Conservation (phyloP, 30 jellyfish, hydroid and myxozoan genomes). For the Sanderia malayensis region DNA sequence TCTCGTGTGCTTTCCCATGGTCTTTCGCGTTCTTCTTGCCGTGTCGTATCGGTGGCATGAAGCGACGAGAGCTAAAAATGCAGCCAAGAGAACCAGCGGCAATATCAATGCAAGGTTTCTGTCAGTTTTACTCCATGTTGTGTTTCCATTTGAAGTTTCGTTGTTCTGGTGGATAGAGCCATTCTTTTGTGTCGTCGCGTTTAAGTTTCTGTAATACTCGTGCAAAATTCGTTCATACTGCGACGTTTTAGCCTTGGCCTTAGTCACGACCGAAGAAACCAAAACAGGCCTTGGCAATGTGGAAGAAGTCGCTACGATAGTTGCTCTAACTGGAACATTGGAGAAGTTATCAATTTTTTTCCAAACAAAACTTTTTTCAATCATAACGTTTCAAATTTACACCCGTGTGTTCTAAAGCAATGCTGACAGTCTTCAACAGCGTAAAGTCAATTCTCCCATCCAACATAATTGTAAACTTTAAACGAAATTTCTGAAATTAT, state of each 20-base stretch:
- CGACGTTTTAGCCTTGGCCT: slow-evolving; percentile 19
- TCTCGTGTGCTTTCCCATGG: neutral
- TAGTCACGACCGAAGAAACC: neutral
- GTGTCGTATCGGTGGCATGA: slow-evolving; percentile 33
- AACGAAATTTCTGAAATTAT: no score
- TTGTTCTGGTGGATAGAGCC: neutral
- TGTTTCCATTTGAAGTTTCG: neutral
- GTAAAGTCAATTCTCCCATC: no score
- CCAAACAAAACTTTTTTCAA: neutral
- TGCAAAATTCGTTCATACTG: slow-evolving; percentile 35
- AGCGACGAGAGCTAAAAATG: slow-evolving; percentile 21
- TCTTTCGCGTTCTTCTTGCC: neutral
- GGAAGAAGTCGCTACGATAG: neutral
- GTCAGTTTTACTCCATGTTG: neutral
- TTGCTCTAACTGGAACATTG: neutral
- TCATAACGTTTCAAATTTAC: no score
- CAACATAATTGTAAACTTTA: no score
- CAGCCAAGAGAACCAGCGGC: slow-evolving; percentile 44
- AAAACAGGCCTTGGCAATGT: neutral
- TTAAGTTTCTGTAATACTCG: slow-evolving; percentile 1
- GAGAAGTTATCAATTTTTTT: neutral
- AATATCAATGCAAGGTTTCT: slow-evolving; percentile 16
- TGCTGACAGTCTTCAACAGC: no score
- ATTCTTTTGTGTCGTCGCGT: neutral
- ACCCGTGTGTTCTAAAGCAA: no score